These are phyloP conservation scores for Lerema accius DNA, from an alignment of 1,140 invertebrate species.

Conservation along the genomic window DNA sequence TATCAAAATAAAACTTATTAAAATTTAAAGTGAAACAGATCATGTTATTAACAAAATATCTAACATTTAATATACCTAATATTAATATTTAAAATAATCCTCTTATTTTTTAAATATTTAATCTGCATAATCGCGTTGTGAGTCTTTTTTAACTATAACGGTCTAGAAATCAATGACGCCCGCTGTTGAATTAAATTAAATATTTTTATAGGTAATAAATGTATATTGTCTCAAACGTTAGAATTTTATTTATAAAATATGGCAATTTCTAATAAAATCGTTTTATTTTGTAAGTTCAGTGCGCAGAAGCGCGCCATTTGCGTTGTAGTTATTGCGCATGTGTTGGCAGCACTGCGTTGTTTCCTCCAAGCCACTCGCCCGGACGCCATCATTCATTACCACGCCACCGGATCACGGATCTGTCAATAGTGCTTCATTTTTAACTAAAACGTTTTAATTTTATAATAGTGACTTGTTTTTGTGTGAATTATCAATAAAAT, in stretches of 20 bases:
- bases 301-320: constrained; percentile 71
- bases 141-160: too few species aligned
- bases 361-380: constrained; percentile 70
- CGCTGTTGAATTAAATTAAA: too few species aligned
- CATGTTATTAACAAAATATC: too few species aligned
- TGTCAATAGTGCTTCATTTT: constrained; percentile 65
- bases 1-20: constrained; percentile 18
- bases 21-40: constrained; percentile 2
- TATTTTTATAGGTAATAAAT: too few species aligned
- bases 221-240: too few species aligned
- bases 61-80: too few species aligned
- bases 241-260: not conserved
- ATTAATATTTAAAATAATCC: too few species aligned
- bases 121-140: too few species aligned
- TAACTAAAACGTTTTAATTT: constrained; percentile 40
- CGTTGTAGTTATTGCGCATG: constrained; percentile 55
- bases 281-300: constrained; percentile 11
- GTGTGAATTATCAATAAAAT: constrained; percentile 55
- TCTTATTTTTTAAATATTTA: too few species aligned
- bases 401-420: constrained; percentile 68
- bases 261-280: not conserved
- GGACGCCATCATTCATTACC: constrained; percentile 71
- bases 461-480: constrained; percentile 45
- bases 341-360: constrained; percentile 72
- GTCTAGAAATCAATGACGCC: too few species aligned